A percentile compares a stretch with the other conserved stretches of the same genome.
phyloP scores from a whole-genome alignment of 2,888 invertebrate species.

The Hydriomena furcata region DNA sequence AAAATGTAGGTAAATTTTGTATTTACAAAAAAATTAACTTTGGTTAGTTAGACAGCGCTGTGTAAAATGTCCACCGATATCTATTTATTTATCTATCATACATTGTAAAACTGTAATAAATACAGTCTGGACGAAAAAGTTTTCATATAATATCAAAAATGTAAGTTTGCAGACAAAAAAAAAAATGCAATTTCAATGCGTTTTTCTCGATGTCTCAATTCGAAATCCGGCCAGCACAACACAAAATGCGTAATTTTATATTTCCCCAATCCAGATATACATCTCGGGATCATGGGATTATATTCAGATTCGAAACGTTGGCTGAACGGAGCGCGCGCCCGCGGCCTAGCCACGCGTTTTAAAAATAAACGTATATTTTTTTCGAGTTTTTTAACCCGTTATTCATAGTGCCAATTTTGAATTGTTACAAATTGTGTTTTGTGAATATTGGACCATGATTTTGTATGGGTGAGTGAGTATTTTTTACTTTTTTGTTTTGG shows the following conservation, averaged over 20 bases:
- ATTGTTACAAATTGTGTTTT: conserved; percentile 36
- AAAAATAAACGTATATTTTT: conserved; percentile 28
- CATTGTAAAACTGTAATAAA: no score
- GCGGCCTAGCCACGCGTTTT: conserved; percentile 48
- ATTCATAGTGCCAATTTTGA: conserved; percentile 24
- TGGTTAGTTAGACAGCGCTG: no score
- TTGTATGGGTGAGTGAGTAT: conserved; percentile 73
- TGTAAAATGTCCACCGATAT: no score
- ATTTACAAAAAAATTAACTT: no score
- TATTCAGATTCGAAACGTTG: conserved; percentile 48
- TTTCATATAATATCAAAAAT: no score
- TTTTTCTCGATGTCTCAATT: not conserved
- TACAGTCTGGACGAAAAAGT: no score
- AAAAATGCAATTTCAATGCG: not conserved
- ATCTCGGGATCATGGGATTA: conserved; percentile 51
- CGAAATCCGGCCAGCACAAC: conserved; percentile 41
- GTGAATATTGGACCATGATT: conserved; percentile 60
- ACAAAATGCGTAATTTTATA: conserved; percentile 62
- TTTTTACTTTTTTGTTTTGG: conserved; percentile 39
- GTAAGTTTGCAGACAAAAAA: no score
- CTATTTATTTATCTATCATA: no score
- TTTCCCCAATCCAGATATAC: conserved; percentile 68
- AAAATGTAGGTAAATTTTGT: no score
- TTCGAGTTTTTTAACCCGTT: conserved; percentile 19
- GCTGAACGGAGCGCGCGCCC: conserved; percentile 50